phyloP scores from a whole-genome alignment of 2,888 invertebrate species.

The Xanthostigma xanthostigma region DNA sequence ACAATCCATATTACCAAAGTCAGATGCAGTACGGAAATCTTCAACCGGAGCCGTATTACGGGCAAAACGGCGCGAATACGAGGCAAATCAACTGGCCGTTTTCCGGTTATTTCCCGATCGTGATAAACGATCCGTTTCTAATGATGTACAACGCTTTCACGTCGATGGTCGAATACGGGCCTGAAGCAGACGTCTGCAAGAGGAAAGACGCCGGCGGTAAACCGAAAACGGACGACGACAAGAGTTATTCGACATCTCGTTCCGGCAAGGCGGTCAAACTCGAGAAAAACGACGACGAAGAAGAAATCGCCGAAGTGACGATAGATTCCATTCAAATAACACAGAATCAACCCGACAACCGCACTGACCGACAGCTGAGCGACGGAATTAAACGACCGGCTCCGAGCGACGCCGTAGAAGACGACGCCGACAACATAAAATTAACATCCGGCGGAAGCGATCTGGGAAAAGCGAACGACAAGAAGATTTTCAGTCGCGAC shows the following conservation, averaged over 20 bases:
- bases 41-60: not conserved
- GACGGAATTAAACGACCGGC: slow-evolving; percentile 12
- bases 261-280: too few species aligned
- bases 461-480: slow-evolving; percentile 17
- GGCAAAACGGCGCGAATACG: too few species aligned
- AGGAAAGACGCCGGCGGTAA: slow-evolving; percentile 10
- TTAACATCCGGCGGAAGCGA: slow-evolving; percentile 15
- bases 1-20: not conserved
- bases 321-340: slow-evolving; percentile 12
- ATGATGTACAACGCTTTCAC: slow-evolving; percentile 36
- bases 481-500: not conserved
- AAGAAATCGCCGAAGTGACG: slow-evolving; percentile 8
- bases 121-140: slow-evolving; percentile 40
- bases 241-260: slow-evolving; percentile 13
- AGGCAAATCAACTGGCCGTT: slow-evolving; percentile 33
- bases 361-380: slow-evolving; percentile 13
- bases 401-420: slow-evolving; percentile 12
- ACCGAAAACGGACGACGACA: slow-evolving; percentile 12
- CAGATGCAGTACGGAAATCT: not conserved
- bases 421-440: slow-evolving; percentile 16
- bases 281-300: slow-evolving; percentile 17
- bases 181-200: slow-evolving; percentile 36
- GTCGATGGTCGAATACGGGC: slow-evolving; percentile 42
- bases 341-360: slow-evolving; percentile 6
- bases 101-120: slow-evolving; percentile 36